Conservation (phyloP, 1,140 invertebrate genomes). For the Phthorimaea operculella region DNA sequence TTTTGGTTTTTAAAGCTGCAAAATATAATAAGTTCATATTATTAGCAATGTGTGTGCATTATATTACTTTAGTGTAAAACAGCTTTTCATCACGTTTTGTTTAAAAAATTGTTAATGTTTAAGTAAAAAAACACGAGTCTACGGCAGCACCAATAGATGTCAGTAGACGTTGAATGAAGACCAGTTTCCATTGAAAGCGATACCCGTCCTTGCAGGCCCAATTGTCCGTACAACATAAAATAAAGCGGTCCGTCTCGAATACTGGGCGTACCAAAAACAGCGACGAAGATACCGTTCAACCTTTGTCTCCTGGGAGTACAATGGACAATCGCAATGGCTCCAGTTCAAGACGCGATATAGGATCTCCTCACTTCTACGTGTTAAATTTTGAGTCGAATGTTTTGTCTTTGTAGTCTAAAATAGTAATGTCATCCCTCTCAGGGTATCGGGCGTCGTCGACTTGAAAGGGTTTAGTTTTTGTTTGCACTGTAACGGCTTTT, state of each 20-base stretch:
- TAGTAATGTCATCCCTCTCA: slow-evolving; percentile 52
- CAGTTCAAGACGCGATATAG: slow-evolving; percentile 54
- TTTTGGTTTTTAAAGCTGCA: too few species aligned
- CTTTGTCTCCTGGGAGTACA: slow-evolving; percentile 62
- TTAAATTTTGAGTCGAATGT: slow-evolving; percentile 62
- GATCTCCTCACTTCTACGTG: slow-evolving; percentile 50
- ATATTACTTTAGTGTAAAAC: too few species aligned
- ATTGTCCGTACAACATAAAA: slow-evolving; percentile 29
- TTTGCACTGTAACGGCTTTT: background rate
- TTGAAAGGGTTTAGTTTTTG: background rate
- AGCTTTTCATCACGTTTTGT: too few species aligned
- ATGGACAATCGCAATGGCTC: slow-evolving; percentile 57
- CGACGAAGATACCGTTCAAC: slow-evolving; percentile 60
- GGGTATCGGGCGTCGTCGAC: slow-evolving; percentile 15
- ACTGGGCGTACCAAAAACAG: slow-evolving; percentile 52
- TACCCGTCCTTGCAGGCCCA: background rate
- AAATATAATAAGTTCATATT: too few species aligned
- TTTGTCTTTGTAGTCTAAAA: slow-evolving; percentile 50
- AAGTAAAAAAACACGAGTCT: too few species aligned
- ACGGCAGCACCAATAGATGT: too few species aligned
- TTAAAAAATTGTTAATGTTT: too few species aligned
- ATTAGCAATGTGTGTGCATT: too few species aligned
- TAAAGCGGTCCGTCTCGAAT: slow-evolving; percentile 47
- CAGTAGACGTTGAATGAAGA: too few species aligned
- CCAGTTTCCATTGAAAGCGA: too few species aligned